Percentiles rank a stretch among this genome's conserved stretches.
Evolutionary conservation across 2,888 invertebrate genomes (phyloP).

Genomic region (Koerneria pararmatus): DNA sequence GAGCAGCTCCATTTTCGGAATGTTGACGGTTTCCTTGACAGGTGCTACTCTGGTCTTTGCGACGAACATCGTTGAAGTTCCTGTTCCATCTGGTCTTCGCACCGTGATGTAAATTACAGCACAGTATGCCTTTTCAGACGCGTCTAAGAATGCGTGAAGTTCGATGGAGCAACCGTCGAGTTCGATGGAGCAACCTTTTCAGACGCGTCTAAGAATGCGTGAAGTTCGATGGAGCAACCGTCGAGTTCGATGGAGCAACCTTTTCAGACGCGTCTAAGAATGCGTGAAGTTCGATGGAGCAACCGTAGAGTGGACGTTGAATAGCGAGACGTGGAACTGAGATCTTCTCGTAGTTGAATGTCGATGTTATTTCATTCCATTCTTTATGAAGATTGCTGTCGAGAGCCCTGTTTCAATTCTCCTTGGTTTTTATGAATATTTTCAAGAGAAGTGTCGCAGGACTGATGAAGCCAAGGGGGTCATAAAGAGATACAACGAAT

Average conservation of each 20-base stretch:
- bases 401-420: too few species aligned
- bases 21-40: background rate
- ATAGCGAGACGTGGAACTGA: too few species aligned
- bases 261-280: constrained; percentile 16
- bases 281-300: constrained; percentile 14
- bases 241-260: too few species aligned
- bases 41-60: constrained; percentile 14
- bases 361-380: too few species aligned
- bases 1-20: constrained; percentile 24
- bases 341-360: too few species aligned
- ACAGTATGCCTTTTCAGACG: constrained; percentile 1
- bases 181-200: too few species aligned
- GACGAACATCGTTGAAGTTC: background rate
- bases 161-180: constrained; percentile 15
- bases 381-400: too few species aligned
- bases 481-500: too few species aligned
- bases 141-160: constrained; percentile 19
- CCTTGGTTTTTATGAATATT: too few species aligned
- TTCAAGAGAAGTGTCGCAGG: too few species aligned
- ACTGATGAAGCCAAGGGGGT: too few species aligned
- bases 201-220: constrained; percentile 20
- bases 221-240: constrained; percentile 16
- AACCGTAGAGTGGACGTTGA: constrained; percentile 12
- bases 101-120: background rate
- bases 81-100: constrained; percentile 13